A percentile compares a stretch with the other conserved stretches of the same genome.
Evolutionary conservation across 2,113 vertebrate genomes (phyloP).

Genomic region (Peromyscus leucopus): DNA sequence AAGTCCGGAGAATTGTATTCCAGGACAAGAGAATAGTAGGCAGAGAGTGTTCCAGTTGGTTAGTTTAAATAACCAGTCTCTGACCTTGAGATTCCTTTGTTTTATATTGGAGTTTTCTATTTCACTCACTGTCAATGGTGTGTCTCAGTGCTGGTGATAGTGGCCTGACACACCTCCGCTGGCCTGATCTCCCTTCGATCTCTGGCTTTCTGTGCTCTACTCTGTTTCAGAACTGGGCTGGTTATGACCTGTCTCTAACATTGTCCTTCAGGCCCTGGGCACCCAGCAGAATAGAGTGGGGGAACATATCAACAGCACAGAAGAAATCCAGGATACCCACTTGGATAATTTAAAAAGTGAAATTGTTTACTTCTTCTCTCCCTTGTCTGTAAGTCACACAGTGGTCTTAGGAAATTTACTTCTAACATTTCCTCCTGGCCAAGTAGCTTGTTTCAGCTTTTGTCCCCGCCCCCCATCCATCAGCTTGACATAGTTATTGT

Average conservation of each 20-base stretch:
- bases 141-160: neutral
- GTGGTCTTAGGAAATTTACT: neutral
- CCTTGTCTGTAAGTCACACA: too few species aligned
- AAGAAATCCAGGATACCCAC: neutral
- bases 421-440: neutral
- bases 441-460: neutral
- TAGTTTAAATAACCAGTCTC: neutral
- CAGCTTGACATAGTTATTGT: neutral
- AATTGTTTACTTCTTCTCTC: neutral
- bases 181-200: neutral
- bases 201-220: neutral
- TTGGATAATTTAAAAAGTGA: neutral
- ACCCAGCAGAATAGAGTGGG: neutral
- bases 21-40: neutral
- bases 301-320: neutral
- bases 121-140: neutral
- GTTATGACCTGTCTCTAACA: neutral
- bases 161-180: rapidly evolving
- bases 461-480: too few species aligned
- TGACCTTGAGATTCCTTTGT: neutral
- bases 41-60: neutral
- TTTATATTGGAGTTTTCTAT: neutral
- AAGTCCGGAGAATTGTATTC: neutral
- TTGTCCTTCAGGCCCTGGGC: neutral
- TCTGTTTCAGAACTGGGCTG: neutral